Conservation (phyloP, 2,113 vertebrate species). For the Empidonax traillii region DNA sequence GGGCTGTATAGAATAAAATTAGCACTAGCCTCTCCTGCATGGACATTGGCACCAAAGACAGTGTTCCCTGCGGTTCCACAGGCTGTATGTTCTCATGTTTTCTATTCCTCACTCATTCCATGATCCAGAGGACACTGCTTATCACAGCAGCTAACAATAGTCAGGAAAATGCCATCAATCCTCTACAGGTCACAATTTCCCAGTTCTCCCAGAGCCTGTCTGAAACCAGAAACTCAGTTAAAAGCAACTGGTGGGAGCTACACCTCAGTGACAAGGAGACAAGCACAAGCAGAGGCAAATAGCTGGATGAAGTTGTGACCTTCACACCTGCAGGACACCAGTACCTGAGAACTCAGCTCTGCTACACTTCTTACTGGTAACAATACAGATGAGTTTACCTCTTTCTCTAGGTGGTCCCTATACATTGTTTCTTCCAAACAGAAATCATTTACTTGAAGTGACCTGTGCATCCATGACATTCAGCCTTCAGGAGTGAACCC, state of each 20-base stretch:
- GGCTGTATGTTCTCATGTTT: not conserved
- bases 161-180: not conserved
- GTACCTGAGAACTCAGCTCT: not conserved
- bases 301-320: not conserved
- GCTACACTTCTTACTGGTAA: rapidly evolving
- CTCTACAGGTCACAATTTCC: not conserved
- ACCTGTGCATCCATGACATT: not conserved
- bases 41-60: not conserved
- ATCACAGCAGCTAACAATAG: not conserved
- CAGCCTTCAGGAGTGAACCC: not conserved
- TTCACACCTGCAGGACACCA: not conserved
- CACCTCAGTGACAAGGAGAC: not conserved
- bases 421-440: not conserved
- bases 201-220: not conserved
- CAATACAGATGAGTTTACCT: not conserved
- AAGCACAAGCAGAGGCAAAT: not conserved
- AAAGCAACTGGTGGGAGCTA: not conserved
- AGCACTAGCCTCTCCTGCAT: not conserved
- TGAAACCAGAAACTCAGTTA: not conserved
- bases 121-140: rapidly evolving
- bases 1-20: not conserved
- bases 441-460: not conserved
- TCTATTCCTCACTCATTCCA: not conserved
- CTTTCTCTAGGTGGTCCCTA: not conserved
- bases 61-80: not conserved